Conservation (phyloP, 2,888 invertebrate genomes). For the Cephalotes varians region DNA sequence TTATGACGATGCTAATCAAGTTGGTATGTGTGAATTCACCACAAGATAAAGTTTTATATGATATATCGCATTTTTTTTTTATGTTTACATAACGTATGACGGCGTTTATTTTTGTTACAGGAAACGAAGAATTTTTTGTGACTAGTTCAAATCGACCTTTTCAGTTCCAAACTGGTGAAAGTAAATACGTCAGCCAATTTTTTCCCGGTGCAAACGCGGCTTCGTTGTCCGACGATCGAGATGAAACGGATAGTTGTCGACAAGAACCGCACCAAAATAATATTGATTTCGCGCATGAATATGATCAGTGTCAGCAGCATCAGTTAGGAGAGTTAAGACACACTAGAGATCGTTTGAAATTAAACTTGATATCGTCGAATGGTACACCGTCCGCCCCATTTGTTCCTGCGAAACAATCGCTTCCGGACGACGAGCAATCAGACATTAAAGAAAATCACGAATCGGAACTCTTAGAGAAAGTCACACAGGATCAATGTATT, state of each 20-base stretch:
- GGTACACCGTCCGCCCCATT: conserved; percentile 59
- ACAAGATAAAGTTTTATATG: not conserved
- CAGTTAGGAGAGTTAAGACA: conserved; percentile 90
- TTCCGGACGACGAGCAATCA: conserved; percentile 60
- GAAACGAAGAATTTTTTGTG: conserved; percentile 91
- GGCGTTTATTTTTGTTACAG: conserved; percentile 66
- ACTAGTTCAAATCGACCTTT: conserved; percentile 92
- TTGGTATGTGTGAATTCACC: conserved; percentile 70
- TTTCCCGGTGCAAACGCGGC: conserved; percentile 88
- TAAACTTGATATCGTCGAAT: conserved; percentile 87
- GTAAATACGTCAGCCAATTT: conserved; percentile 89
- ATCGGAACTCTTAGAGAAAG: conserved; percentile 38
- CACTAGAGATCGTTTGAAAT: conserved; percentile 90
- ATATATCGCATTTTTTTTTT: not conserved
- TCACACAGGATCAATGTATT: conserved; percentile 62
- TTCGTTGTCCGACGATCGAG: conserved; percentile 58
- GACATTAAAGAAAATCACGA: conserved; percentile 65
- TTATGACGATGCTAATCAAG: conserved; percentile 81
- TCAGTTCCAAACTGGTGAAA: conserved; percentile 86
- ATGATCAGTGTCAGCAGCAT: conserved; percentile 71
- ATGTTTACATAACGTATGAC: not conserved
- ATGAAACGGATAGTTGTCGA: conserved; percentile 67
- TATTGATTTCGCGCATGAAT: conserved; percentile 68
- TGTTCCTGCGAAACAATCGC: conserved; percentile 59
- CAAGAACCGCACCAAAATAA: conserved; percentile 70